These are phyloP conservation scores for Heliopora coerulea DNA, from an alignment of 92 coral and sea anemone species.

Conservation along the genomic window DNA sequence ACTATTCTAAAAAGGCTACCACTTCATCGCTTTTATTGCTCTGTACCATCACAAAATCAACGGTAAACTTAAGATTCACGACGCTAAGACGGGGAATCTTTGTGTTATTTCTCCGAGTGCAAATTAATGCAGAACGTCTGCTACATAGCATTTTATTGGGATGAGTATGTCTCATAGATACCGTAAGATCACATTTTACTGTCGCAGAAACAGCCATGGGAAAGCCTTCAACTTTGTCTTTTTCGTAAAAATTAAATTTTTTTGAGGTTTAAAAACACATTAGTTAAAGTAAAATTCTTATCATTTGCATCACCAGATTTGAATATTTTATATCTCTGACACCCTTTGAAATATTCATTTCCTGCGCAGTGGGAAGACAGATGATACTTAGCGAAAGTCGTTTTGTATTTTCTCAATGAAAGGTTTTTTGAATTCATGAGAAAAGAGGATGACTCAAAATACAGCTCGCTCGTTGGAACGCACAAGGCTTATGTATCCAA, in stretches of 20 bases:
- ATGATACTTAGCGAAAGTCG: background rate
- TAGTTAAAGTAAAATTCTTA: background rate
- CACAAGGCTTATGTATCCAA: too few relatives aligned
- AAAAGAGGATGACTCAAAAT: too few relatives aligned
- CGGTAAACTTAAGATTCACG: too few relatives aligned
- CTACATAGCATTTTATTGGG: background rate
- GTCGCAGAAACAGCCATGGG: background rate
- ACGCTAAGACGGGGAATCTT: background rate
- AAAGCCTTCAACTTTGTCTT: background rate
- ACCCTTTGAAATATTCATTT: conserved; percentile 24
- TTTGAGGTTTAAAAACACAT: conserved; percentile 23
- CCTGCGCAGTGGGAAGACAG: too few relatives aligned
- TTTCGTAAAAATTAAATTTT: background rate
- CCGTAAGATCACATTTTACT: background rate
- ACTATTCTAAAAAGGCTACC: too few relatives aligned
- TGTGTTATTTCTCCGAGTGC: background rate
- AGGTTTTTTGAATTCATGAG: too few relatives aligned
- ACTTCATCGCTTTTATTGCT: too few relatives aligned
- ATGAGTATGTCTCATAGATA: background rate
- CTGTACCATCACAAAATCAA: too few relatives aligned
- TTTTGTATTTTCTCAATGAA: conserved; percentile 2
- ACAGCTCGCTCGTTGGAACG: too few relatives aligned
- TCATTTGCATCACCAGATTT: conserved; percentile 7
- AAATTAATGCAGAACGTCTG: background rate
- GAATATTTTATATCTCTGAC: conserved; percentile 2